Conservation (phyloP, 2,113 vertebrate genomes). For the Myocastor coypus region DNA sequence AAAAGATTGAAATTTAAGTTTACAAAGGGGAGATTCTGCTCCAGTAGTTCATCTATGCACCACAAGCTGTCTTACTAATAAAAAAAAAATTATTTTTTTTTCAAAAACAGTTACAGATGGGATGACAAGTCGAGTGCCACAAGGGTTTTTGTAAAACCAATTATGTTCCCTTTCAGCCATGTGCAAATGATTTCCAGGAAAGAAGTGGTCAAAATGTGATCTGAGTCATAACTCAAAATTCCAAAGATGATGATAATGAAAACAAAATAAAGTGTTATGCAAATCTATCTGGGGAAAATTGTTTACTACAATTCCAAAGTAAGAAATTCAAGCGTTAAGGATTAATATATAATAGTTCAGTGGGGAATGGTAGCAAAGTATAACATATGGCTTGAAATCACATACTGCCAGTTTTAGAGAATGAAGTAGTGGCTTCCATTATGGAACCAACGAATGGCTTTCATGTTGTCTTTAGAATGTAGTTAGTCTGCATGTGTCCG, state of each 20-base stretch:
- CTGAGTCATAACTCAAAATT: constrained; percentile 67
- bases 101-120: constrained; percentile 19
- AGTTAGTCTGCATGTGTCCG: not conserved
- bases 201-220: constrained; percentile 46
- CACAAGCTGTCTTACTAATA: not conserved
- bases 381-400: constrained; percentile 45
- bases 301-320: constrained; percentile 44
- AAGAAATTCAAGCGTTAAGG: constrained; percentile 30
- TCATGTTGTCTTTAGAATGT: constrained; percentile 18
- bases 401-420: constrained; percentile 38
- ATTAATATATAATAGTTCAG: not conserved
- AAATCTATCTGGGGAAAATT: not conserved
- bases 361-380: constrained; percentile 26
- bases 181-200: constrained; percentile 65
- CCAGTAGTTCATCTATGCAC: not conserved
- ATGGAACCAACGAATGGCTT: constrained; percentile 20
- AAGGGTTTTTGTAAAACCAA: constrained; percentile 36
- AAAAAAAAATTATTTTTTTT: constrained; percentile 46
- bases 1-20: constrained; percentile 32
- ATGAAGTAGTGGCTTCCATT: not conserved
- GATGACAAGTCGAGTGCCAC: constrained; percentile 16
- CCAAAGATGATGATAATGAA: constrained; percentile 56
- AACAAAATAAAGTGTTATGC: constrained; percentile 32
- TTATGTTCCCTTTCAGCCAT: constrained; percentile 47
- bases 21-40: not conserved